A percentile compares a stretch with the other conserved stretches of the same genome.
Conservation (phyloP, 53 echinoderm and acorn worm genomes). For the Stichopus horrens region DNA sequence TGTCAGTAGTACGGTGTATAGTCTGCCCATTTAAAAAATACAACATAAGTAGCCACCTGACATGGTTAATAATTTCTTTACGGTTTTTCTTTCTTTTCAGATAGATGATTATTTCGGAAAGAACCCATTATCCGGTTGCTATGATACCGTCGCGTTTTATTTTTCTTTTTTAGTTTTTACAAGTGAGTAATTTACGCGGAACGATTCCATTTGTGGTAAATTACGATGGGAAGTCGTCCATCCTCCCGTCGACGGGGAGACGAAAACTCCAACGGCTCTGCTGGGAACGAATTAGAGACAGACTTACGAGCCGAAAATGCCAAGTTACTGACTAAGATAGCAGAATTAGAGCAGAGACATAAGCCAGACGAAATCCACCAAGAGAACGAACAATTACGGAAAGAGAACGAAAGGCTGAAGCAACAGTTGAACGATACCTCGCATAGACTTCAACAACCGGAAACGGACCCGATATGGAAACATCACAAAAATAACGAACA, state of each 20-base stretch:
- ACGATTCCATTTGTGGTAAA: no score
- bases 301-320: constrained; percentile 53
- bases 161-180: no score
- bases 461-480: no score
- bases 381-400: constrained; percentile 56
- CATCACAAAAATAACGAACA: background rate
- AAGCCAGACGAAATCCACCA: constrained; percentile 32
- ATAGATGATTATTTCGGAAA: no score
- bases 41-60: no score
- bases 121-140: no score
- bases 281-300: constrained; percentile 5
- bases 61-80: no score
- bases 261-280: constrained; percentile 32
- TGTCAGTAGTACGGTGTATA: no score
- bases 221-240: constrained; percentile 62
- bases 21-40: no score
- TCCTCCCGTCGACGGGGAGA: constrained; percentile 39
- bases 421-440: constrained; percentile 15
- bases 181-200: no score
- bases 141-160: no score
- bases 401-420: constrained; percentile 52
- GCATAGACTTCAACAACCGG: background rate
- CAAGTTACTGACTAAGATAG: constrained; percentile 36
- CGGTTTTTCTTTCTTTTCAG: no score
- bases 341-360: constrained; percentile 32